Percentiles rank a stretch among this genome's conserved stretches.
Conservation (phyloP, 1,140 invertebrate species). For the Helicoverpa armigera region DNA sequence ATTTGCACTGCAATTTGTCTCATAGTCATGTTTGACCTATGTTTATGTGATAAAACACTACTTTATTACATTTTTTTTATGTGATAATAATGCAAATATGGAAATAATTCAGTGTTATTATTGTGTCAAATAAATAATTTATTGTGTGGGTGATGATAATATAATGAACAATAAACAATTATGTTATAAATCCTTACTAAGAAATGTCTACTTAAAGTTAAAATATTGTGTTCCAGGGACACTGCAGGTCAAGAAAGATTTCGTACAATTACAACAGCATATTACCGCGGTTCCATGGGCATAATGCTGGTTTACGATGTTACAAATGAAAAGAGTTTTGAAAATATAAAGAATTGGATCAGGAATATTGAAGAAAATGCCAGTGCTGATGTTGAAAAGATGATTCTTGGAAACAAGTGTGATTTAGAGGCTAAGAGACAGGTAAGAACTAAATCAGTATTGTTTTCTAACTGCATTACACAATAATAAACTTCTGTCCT, state of each 20-base stretch:
- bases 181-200: background rate
- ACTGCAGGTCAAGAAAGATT: conserved; percentile 98
- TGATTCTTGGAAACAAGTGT: conserved; percentile 99
- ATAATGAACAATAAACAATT: background rate
- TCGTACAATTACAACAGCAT: conserved; percentile 99
- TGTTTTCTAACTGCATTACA: no score
- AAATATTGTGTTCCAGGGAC: conserved; percentile 89
- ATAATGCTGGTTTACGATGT: conserved; percentile 99
- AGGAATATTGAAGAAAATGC: conserved; percentile 99
- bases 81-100: background rate
- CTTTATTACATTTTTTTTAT: background rate
- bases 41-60: background rate
- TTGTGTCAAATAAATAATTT: background rate
- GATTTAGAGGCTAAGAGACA: conserved; percentile 99
- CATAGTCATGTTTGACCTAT: conserved; percentile 34
- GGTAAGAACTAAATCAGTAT: conserved; percentile 87
- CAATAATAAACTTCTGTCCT: background rate
- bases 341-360: conserved; percentile 99
- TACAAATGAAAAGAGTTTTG: conserved; percentile 99
- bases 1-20: conserved; percentile 29
- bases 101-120: background rate
- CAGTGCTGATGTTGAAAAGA: conserved; percentile 99
- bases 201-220: background rate
- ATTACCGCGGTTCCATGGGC: conserved; percentile 99
- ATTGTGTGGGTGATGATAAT: background rate